These are phyloP conservation scores for Melanotus villosus DNA, from an alignment of 2,888 invertebrate genomes.

Conservation along the genomic window DNA sequence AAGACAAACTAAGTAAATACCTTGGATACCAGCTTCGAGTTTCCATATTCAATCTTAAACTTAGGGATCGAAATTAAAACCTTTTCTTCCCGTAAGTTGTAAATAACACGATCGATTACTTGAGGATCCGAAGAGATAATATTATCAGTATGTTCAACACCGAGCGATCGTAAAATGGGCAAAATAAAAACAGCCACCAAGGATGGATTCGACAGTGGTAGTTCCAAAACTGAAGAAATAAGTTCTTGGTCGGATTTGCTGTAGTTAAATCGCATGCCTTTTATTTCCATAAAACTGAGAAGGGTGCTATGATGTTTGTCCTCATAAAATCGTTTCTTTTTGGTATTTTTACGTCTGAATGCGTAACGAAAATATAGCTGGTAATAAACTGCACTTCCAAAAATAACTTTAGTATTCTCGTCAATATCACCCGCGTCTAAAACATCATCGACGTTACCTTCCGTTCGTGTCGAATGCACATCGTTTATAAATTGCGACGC, in stretches of 20 bases:
- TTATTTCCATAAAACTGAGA: neutral
- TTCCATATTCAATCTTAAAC: neutral
- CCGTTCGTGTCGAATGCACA: neutral
- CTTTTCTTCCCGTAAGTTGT: neutral
- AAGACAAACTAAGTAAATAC: neutral
- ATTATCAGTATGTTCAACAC: neutral
- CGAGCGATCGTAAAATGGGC: neutral
- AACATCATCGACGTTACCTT: neutral
- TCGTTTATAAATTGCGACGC: neutral
- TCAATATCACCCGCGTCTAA: neutral
- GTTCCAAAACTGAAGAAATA: neutral
- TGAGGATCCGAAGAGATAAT: neutral
- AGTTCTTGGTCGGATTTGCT: neutral
- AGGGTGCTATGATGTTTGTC: neutral
- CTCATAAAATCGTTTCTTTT: neutral
- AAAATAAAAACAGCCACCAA: neutral
- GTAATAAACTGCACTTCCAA: neutral
- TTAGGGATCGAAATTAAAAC: neutral
- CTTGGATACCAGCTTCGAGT: neutral
- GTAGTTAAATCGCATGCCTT: neutral
- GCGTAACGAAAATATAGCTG: neutral
- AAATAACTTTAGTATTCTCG: neutral
- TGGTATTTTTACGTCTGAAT: neutral
- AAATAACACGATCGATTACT: neutral
- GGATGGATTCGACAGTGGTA: neutral